Base-by-base conservation (phyloP, 2,113 vertebrate genomes). In the Chlamydotis undulata region DNA sequence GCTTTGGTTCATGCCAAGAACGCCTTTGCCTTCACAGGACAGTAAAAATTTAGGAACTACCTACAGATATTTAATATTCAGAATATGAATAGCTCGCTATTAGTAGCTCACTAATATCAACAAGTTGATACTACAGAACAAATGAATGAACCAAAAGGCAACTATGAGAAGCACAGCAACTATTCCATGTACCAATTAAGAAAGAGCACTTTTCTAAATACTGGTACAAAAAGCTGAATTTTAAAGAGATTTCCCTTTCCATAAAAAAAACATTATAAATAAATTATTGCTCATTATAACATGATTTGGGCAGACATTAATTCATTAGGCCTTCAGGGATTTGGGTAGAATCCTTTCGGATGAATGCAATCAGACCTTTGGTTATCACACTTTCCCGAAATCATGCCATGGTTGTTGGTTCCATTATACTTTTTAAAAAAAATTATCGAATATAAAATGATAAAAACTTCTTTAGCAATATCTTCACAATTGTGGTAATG, bases 241-340 rank as follows among this genome's bases (percentile, higher is more conserved):
- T 94, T 71, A 57, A 87, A 84, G 83, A 89, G 56, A 17, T 18
- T 94, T 90, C 41, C 5, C 14, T 35, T 77, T 80, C 45, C 41
- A 84, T 33, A 92, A 37, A 86, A 37, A 85, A 79, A 86, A 10
- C 8, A 81, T 59, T 29, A 69, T 43, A 68, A 92, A 89, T 79
- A 90, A 71, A 79, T 95, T 69, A 89, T 47, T 53, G 25, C 29
- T 94, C 52, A 57, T 94, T 83, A 87, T 64, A 95, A 78, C 77
- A 35, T 87, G 80, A 93, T 89, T 87, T 79, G n/a, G 53, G 47
- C 41, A 92, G 95, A 96, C 92, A 69, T 61, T 71, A 78, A 82
- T 84, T 91, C 49, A 79, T 81, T 64, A 67, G 76, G 76, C 85
- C 92, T 92, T 89, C 56, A 75, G 96, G 95, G 88, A 96, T 79